Percentiles rank a stretch among this genome's conserved stretches.
phyloP scores from a whole-genome alignment of 2,888 invertebrate species.

The Psococerastis gibbosa region DNA sequence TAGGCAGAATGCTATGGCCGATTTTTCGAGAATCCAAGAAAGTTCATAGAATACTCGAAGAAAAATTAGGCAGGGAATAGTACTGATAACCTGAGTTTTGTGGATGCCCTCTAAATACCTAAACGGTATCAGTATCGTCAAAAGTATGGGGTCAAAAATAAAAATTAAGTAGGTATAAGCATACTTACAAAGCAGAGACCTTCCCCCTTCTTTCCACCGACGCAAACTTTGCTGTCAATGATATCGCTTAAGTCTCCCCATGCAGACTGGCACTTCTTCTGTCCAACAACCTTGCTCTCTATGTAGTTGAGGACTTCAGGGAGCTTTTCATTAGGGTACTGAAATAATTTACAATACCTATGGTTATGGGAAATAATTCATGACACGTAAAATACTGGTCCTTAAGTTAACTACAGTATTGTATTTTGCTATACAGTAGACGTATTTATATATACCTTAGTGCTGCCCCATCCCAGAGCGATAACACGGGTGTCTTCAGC shows the following conservation, averaged over 20 bases:
- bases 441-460: slow-evolving; percentile 12
- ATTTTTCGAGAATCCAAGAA: too few species aligned
- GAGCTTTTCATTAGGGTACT: background rate
- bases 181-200: slow-evolving; percentile 15
- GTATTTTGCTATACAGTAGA: too few species aligned
- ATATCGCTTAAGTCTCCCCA: slow-evolving; percentile 1
- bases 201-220: slow-evolving; percentile 12
- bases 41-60: too few species aligned
- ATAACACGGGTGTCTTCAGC: slow-evolving; percentile 6
- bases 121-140: too few species aligned
- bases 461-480: slow-evolving; percentile 14
- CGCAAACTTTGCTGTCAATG: slow-evolving; percentile 13
- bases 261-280: slow-evolving; percentile 9
- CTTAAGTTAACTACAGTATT: too few species aligned
- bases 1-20: too few species aligned
- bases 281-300: background rate
- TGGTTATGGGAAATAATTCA: background rate
- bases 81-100: too few species aligned
- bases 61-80: too few species aligned
- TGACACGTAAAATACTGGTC: background rate
- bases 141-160: too few species aligned
- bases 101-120: too few species aligned
- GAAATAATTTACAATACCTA: background rate
- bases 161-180: too few species aligned
- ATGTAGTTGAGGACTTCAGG: slow-evolving; percentile 11